phyloP scores from a whole-genome alignment of 2,797 vertebrate species.

The Mareca penelope region DNA sequence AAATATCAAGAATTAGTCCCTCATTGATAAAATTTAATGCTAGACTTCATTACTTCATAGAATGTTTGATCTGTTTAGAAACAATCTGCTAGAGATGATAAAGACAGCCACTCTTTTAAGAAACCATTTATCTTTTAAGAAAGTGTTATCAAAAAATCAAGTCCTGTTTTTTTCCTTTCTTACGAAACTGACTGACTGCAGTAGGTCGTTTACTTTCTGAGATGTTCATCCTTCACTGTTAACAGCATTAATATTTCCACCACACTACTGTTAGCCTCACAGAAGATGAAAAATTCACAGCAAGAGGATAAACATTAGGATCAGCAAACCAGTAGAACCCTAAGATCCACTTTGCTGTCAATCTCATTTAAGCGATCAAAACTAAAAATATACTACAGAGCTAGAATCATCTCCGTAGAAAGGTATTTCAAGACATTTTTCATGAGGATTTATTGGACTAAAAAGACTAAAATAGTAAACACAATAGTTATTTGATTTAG shows the following conservation, averaged over 20 bases:
- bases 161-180: background rate
- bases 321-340: background rate
- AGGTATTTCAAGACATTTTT: background rate
- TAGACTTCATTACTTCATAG: background rate
- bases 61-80: background rate
- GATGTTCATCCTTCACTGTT: accelerated
- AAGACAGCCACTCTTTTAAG: background rate
- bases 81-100: background rate
- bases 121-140: background rate
- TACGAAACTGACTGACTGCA: background rate
- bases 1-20: background rate
- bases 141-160: background rate
- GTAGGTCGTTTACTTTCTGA: background rate
- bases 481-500: background rate
- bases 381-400: background rate
- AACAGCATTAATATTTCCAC: background rate
- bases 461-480: background rate
- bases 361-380: background rate
- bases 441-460: background rate
- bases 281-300: background rate
- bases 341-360: background rate
- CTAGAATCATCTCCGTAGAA: background rate
- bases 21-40: background rate
- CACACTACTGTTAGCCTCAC: background rate
- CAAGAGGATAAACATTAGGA: background rate